Percentiles rank a stretch among this genome's conserved stretches.
phyloP scores from a whole-genome alignment of 2,888 invertebrate genomes.

The Papilio elwesi region DNA sequence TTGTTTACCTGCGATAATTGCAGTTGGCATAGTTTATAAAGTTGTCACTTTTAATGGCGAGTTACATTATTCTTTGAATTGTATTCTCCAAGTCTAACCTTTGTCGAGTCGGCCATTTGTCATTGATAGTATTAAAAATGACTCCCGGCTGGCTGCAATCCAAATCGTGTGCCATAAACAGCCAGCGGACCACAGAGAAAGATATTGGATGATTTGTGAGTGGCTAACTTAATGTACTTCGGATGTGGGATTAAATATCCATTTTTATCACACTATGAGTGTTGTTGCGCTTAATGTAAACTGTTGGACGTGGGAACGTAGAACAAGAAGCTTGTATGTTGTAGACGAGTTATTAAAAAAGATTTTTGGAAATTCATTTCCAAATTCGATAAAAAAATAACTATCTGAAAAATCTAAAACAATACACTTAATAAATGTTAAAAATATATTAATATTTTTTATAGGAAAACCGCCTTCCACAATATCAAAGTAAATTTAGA shows the following conservation, averaged over 20 bases:
- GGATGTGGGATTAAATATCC: slow-evolving; percentile 5
- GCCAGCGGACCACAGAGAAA: slow-evolving; percentile 25
- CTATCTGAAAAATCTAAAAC: no score
- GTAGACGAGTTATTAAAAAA: no score
- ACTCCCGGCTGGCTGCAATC: slow-evolving; percentile 28
- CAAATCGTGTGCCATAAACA: slow-evolving; percentile 34
- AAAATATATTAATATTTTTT: no score
- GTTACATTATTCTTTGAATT: slow-evolving; percentile 19
- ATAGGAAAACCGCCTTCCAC: no score
- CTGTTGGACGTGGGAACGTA: no score
- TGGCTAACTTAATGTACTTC: slow-evolving; percentile 20
- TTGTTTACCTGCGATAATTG: neutral
- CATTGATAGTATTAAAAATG: slow-evolving; percentile 33
- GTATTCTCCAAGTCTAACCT: slow-evolving; percentile 12
- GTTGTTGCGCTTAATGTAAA: neutral
- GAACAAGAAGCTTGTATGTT: no score
- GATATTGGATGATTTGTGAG: slow-evolving; percentile 31
- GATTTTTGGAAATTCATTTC: neutral
- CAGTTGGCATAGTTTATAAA: slow-evolving; percentile 4
- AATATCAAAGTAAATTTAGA: no score
- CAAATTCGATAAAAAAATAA: neutral
- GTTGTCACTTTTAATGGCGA: slow-evolving; percentile 5
- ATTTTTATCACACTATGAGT: neutral
- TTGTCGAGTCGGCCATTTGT: slow-evolving; percentile 25
- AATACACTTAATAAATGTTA: no score